Evolutionary conservation across 2,797 vertebrate species (phyloP).

Genomic region (Thalassophryne amazonica): DNA sequence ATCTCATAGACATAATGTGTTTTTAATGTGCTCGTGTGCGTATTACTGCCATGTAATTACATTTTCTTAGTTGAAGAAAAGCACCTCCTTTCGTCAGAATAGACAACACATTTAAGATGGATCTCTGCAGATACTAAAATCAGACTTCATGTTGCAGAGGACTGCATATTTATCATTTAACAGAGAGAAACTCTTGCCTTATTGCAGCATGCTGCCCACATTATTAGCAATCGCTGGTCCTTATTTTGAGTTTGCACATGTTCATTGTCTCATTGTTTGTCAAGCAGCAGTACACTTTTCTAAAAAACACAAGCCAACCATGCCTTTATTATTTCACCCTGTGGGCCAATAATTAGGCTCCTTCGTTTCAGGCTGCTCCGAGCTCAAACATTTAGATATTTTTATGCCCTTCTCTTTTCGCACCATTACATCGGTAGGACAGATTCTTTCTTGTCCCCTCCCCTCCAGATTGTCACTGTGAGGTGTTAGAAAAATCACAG

Average conservation of each 20-base stretch:
- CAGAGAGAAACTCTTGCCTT: background rate
- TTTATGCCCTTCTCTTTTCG: conserved; percentile 11
- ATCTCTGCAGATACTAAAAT: conserved; percentile 6
- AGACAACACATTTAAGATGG: background rate
- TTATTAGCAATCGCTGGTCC: conserved; percentile 9
- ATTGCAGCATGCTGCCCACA: background rate
- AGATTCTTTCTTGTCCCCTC: background rate
- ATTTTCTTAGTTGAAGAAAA: background rate
- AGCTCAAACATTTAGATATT: background rate
- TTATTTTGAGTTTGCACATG: conserved; percentile 20
- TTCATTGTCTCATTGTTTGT: conserved; percentile 35
- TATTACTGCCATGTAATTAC: conserved; percentile 9
- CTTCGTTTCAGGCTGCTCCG: background rate
- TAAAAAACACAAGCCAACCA: conserved; percentile 37
- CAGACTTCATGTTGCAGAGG: conserved; percentile 4
- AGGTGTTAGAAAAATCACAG: conserved; percentile 36
- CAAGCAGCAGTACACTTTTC: conserved; percentile 7
- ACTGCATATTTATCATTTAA: conserved; percentile 27
- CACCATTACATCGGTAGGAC: conserved; percentile 27
- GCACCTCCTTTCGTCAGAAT: background rate
- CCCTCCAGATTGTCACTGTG: conserved; percentile 18
- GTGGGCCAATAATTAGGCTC: conserved; percentile 22
- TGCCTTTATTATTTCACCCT: conserved; percentile 46
- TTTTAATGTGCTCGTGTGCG: conserved; percentile 4
- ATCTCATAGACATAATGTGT: background rate